Evolutionary conservation across 2,888 invertebrate species (phyloP), one percentile per base, ranked within the genome.

Genomic region (Phytoseiulus persimilis): DNA sequence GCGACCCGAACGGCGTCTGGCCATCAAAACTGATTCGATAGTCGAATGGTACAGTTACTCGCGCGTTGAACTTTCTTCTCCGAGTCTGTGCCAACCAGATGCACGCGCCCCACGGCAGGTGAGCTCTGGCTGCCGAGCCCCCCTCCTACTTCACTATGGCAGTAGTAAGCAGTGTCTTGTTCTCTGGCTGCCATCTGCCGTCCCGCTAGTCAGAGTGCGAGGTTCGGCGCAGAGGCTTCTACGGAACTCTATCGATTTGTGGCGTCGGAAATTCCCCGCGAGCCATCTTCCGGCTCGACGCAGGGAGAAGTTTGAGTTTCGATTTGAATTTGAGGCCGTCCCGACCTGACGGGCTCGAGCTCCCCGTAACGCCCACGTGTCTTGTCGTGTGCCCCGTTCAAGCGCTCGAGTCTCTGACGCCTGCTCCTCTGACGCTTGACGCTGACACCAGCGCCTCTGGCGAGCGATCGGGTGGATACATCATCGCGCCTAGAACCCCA

Each of bases 61-160:
- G 65, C 65, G 65, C 65, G 65, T 65, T 23, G 65, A 65, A 65
- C 65, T 28, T n/a, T 65, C 28, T 23, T 65, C 28, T 65, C 65
- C 18, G 65, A 65, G 65, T 65, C 65, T 65, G 65, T 65, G 65
- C 65, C 65, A 65, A 65, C 65, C 65, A 65, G 65, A 65, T 65
- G 65, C 65, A 65, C 65, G 65, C 65, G 65, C 65, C 65, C 65
- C 65, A 65, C 65, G 65, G 65, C 65, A 65, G 65, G 65, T 65
- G 65, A 65, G 65, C 65, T 65, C 65, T 65, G 65, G 65, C 65
- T 65, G 23, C 65, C 18, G 65, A 65, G 65, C 65, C 65, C 65
- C 39, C 65, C 65, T 65, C 65, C 65, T 65, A 65, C 65, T 65
- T 65, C 65, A 65, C 65, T 28, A 28, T 65, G 65, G 65, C 65